phyloP scores from a whole-genome alignment of 2,888 invertebrate genomes.

The Drosophila eohydei region DNA sequence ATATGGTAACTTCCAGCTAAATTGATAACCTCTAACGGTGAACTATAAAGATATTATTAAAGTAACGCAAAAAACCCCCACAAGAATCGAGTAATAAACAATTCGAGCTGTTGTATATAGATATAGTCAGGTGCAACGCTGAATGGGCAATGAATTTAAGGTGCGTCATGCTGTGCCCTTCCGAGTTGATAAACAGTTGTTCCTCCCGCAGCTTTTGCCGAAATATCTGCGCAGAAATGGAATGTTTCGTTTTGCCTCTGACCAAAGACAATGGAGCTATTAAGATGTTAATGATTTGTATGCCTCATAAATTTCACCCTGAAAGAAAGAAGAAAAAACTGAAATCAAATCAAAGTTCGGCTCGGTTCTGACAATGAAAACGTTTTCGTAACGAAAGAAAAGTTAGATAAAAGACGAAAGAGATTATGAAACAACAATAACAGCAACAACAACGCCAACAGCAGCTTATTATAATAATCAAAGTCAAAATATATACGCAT shows the following conservation, averaged over 20 bases:
- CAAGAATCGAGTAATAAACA: background rate
- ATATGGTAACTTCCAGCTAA: background rate
- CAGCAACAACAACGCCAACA: slow-evolving; percentile 6
- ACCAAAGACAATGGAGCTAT: slow-evolving; percentile 53
- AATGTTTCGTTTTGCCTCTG: slow-evolving; percentile 29
- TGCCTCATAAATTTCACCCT: slow-evolving; percentile 73
- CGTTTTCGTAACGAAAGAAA: slow-evolving; percentile 5
- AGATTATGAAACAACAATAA: slow-evolving; percentile 56
- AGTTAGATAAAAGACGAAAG: slow-evolving; percentile 3
- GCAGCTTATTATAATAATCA: slow-evolving; percentile 12
- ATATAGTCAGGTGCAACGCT: background rate
- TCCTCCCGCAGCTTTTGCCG: slow-evolving; percentile 19
- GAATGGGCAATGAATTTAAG: background rate
- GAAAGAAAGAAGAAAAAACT: slow-evolving; percentile 9
- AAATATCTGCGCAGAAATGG: slow-evolving; percentile 21
- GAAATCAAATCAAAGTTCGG: background rate
- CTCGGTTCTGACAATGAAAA: slow-evolving; percentile 63
- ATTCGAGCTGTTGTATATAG: background rate
- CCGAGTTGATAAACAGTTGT: background rate
- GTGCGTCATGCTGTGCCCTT: background rate
- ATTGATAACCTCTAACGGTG: background rate
- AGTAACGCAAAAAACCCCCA: background rate
- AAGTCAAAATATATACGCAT: slow-evolving; percentile 33
- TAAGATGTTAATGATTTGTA: slow-evolving; percentile 37
- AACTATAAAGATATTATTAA: background rate